Evolutionary conservation across 2,888 invertebrate species (phyloP), one percentile per base, ranked within the genome.

Genomic region (Trachelus tabidus): DNA sequence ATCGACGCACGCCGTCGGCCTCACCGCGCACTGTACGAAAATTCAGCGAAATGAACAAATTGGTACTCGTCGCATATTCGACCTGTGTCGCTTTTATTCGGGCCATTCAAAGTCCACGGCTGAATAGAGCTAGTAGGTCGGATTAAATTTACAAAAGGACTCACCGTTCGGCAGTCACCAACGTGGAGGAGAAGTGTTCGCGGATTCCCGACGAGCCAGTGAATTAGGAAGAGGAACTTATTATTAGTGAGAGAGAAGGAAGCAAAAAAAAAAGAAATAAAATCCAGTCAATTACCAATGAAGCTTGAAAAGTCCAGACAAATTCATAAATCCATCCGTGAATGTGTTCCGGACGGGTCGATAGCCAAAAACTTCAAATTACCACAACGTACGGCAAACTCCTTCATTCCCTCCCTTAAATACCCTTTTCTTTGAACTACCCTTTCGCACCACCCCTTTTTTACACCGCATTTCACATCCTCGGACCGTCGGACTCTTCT

Each of bases 101-200:
- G 56, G 15, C 56, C 23, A 56, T 56, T 56, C 1, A 56, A 23
- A 56, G 56, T 56, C 23, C 56, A 23, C 23, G 56, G 23, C 56
- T 9, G 56, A 6, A 56, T 23, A 23, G 56, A 56, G 23, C 2
- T 23, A 56, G 23, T 56, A 56, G 56, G 15, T 23, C 9, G 56
- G 56, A 56, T 56, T 6, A 23, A 56, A 56, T 56, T 23, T 56
- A 9, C 56, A 56, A 56, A 56, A 56, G 56, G 56, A 56, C 56
- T 56, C 56, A 56, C 56, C 56, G 23, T 56, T 56, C 23, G 56
- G 23, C 23, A 56, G 56, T 9, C 23, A 23, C 9, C 56, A 71
- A 34, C 30, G 79, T 81, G 80, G 80, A 82, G 82, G 79, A 82
- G 81, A 80, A 82, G 82, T 78, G 76, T 76, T 76, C 33, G 69